phyloP scores from a whole-genome alignment of 2,797 vertebrate species.

The Bovichtus variegatus region DNA sequence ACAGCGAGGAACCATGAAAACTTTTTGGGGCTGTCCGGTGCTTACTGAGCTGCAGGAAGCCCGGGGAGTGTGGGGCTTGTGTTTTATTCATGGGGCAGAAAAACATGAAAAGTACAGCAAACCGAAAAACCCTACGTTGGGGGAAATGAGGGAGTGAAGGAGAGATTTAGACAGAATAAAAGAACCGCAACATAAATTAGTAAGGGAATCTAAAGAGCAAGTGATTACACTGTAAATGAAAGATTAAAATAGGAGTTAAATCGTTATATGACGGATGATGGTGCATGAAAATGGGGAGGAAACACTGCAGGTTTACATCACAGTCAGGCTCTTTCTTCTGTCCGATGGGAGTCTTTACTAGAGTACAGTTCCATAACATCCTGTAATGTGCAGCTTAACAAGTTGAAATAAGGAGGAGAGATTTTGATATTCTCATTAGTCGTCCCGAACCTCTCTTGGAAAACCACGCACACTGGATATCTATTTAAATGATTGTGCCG shows the following conservation, averaged over 20 bases:
- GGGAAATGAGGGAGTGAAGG: constrained; percentile 6
- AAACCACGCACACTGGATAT: background rate
- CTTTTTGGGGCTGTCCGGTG: constrained; percentile 39
- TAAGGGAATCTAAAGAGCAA: constrained; percentile 1
- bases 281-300: background rate
- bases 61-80: constrained; percentile 41
- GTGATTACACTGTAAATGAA: constrained; percentile 10
- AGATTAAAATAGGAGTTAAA: background rate
- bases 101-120: constrained; percentile 46
- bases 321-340: background rate
- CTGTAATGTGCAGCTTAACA: background rate
- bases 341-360: background rate
- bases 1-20: constrained; percentile 46
- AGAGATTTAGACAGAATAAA: constrained; percentile 8
- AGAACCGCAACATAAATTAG: constrained; percentile 21
- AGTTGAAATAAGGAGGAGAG: background rate
- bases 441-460: background rate
- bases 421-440: constrained; percentile 1
- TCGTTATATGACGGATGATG: background rate
- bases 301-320: constrained; percentile 5
- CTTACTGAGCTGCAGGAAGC: constrained; percentile 58
- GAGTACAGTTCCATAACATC: background rate
- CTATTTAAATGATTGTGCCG: background rate
- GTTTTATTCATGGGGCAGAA: constrained; percentile 72
- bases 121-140: constrained; percentile 14